Base-by-base conservation (phyloP, 1,140 invertebrate genomes). In the Trinorchestia longiramus region DNA sequence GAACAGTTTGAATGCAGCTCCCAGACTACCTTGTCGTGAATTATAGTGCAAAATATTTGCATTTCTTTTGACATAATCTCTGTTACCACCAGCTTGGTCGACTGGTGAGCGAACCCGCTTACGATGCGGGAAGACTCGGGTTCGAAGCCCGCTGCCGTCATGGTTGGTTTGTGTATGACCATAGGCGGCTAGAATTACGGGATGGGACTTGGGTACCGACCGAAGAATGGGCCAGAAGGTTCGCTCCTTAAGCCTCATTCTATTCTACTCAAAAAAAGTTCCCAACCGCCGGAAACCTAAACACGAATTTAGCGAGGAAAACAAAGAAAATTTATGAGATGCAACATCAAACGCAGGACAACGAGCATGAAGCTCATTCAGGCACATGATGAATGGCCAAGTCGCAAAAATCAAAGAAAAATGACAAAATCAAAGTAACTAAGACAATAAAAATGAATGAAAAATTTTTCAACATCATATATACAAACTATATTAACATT, bases 61-160 rank as follows among this genome's bases (percentile, higher is more conserved):
- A 94, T 40, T 45, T 94, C 92, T 40, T 44, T 94, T 40, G 43
- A 94, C 40, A 47, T 43, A 94, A 91, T 91, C 43, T 77, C 62
- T 11, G 62, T n/a, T n/a, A n/a, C n/a, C n/a, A n/a, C n/a, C n/a
- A n/a, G n/a, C n/a, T n/a, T n/a, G n/a, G n/a, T n/a, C n/a, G n/a
- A n/a, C n/a, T n/a, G n/a, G n/a, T n/a, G n/a, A n/a, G n/a, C n/a
- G n/a, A n/a, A n/a, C n/a, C n/a, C n/a, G n/a, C n/a, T n/a, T n/a
- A n/a, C n/a, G n/a, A n/a, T n/a, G n/a, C n/a, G n/a, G n/a, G n/a
- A n/a, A n/a, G n/a, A n/a, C n/a, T n/a, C n/a, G n/a, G n/a, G n/a
- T n/a, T n/a, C n/a, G n/a, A n/a, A n/a, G n/a, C n/a, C n/a, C n/a
- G n/a, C n/a, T n/a, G n/a, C n/a, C n/a, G n/a, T n/a, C n/a, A n/a